Percentiles rank a stretch among this genome's conserved stretches.
Evolutionary conservation across 2,888 invertebrate species (phyloP).

Genomic region (Harpalus rufipes): DNA sequence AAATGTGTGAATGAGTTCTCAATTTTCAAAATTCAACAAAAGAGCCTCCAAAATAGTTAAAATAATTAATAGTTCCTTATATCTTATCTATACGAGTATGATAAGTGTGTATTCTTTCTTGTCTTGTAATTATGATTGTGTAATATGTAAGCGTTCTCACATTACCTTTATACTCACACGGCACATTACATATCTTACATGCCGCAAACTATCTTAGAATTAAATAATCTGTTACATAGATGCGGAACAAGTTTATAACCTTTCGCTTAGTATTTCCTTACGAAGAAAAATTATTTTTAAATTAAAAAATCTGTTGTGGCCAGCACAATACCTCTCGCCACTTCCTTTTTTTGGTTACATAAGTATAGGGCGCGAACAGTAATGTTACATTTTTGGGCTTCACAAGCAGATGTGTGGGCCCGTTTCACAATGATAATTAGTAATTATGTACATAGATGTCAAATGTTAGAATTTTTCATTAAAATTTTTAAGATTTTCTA

Average conservation of each 20-base stretch:
- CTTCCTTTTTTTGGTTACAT: no score
- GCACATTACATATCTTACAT: constrained; percentile 1
- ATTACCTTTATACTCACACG: constrained; percentile 31
- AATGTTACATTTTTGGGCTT: no score
- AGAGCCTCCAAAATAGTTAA: constrained; percentile 19
- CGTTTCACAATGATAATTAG: no score
- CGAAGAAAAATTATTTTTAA: no score
- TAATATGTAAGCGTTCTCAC: constrained; percentile 49
- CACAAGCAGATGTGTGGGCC: no score
- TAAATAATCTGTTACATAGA: constrained; percentile 32
- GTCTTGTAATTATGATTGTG: constrained; percentile 33
- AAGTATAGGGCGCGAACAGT: no score
- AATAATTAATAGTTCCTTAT: constrained; percentile 18
- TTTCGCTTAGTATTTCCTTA: background rate
- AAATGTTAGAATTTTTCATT: no score
- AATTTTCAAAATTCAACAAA: background rate
- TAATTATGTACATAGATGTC: no score
- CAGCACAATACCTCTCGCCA: no score
- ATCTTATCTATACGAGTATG: constrained; percentile 12
- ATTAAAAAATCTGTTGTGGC: no score
- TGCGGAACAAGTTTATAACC: constrained; percentile 17
- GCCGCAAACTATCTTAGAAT: constrained; percentile 18
- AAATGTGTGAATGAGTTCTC: background rate
- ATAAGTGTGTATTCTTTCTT: constrained; percentile 19
- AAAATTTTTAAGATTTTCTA: no score